A percentile compares a stretch with the other conserved stretches of the same genome.
phyloP scores from a whole-genome alignment of 2,888 invertebrate species.

The Salticus scenicus region DNA sequence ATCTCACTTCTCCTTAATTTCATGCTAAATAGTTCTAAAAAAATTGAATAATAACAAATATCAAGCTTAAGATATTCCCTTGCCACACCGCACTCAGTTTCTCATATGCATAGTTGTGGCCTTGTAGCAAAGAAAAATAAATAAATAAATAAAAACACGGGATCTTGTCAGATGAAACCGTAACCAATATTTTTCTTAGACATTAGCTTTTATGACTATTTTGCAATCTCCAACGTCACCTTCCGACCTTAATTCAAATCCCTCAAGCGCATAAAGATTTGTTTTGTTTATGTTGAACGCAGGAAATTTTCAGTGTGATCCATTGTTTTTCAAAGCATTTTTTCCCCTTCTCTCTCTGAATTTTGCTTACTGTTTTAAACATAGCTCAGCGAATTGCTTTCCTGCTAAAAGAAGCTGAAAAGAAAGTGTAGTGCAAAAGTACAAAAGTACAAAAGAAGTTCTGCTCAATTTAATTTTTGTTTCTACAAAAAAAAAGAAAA shows the following conservation, averaged over 20 bases:
- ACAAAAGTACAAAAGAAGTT: neutral
- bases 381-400: neutral
- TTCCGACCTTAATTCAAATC: neutral
- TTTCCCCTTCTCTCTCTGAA: neutral
- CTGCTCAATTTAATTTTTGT: neutral
- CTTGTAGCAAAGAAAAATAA: neutral
- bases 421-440: neutral
- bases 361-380: neutral
- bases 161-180: neutral
- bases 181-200: neutral
- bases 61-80: neutral
- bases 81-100: neutral
- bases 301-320: neutral
- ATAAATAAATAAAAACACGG: neutral
- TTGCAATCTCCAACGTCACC: neutral
- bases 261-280: neutral
- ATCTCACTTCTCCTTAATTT: no score
- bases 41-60: no score
- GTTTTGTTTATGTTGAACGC: neutral
- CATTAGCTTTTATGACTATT: neutral
- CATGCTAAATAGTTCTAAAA: no score
- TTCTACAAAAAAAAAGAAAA: neutral
- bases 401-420: slow-evolving; percentile 8
- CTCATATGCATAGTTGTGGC: neutral
- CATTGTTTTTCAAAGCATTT: neutral